Evolutionary conservation across 2,113 vertebrate genomes (phyloP), one percentile per base, ranked within the genome.

Genomic region (Caranx melampygus): DNA sequence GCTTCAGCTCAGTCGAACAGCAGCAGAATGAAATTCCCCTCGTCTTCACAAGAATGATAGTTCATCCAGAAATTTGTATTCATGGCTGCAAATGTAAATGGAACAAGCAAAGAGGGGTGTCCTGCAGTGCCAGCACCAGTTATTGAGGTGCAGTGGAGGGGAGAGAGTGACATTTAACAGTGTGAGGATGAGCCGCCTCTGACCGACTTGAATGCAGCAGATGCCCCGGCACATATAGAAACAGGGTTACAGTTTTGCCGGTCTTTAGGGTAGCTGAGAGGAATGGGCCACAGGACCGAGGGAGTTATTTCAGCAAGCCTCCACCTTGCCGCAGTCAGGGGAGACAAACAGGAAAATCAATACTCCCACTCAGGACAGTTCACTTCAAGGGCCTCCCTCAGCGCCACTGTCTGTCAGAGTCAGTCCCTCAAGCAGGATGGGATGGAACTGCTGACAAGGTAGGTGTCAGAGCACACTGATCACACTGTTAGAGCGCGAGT

Each of bases 271-370:
- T 54, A 74, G 71, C 42, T 21, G 72, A 60, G 74, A 82, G 68
- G 54, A 79, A 74, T 72, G 62, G 78, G 74, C 75, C 66, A 66
- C 45, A 40, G 71, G 80, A 79, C 78, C 35, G 57, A 86, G 83
- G 87, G 87, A 90, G 87, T 87, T 84, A 82, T 91, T 92, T 90
- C 83, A 85, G 76, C 68, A 20, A 69, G 80, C 80, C 72, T 75
- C 75, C 73, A 80, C 85, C 75, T 81, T 76, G 64, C 75, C 70
- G 68, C 83, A 91, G 84, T 87, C 90, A 75, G 67, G 66, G 82
- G 88, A 92, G 90, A 87, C 88, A 88, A 87, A 89, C 85, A 87
- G 78, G 61, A 93, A 93, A 93, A 94, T 95, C 91, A 89, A 95
- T 95, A 92, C 81, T 86, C 90, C 82, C 75, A 86, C 88, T 92